These are phyloP conservation scores for Heliconius eleuchia DNA, from an alignment of 1,140 invertebrate species.

Conservation along the genomic window DNA sequence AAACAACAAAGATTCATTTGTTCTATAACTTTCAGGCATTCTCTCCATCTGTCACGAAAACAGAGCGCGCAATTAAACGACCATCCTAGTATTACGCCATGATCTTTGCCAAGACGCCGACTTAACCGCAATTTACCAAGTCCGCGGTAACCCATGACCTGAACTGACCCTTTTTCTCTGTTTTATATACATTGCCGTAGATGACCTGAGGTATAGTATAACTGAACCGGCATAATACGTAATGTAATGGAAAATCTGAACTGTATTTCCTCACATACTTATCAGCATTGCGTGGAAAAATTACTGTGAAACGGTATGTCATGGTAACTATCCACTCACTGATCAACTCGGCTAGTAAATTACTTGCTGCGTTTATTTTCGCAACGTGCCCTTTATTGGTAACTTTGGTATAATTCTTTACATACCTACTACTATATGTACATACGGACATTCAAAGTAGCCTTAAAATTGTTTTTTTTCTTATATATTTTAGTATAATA, in stretches of 20 bases:
- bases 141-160: conserved; percentile 43
- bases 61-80: conserved; percentile 57
- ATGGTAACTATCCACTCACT: conserved; percentile 53
- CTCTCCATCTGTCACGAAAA: conserved; percentile 50
- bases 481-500: neutral
- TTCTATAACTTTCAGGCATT: conserved; percentile 32
- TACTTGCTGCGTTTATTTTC: conserved; percentile 46
- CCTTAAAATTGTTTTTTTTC: neutral
- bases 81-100: conserved; percentile 54
- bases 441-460: neutral
- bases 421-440: neutral
- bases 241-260: conserved; percentile 36
- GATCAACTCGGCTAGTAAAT: conserved; percentile 48
- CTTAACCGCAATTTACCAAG: conserved; percentile 38
- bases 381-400: conserved; percentile 45
- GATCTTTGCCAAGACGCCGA: conserved; percentile 47
- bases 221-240: conserved; percentile 14
- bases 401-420: conserved; percentile 15
- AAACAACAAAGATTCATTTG: neutral
- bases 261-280: conserved; percentile 26
- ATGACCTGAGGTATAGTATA: neutral
- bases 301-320: conserved; percentile 59
- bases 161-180: conserved; percentile 41
- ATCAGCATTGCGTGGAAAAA: conserved; percentile 47
- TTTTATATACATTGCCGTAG: conserved; percentile 35